A percentile compares a stretch with the other conserved stretches of the same genome.
phyloP scores from a whole-genome alignment of 2,113 vertebrate genomes.

The Cyanoramphus novaezelandiae region DNA sequence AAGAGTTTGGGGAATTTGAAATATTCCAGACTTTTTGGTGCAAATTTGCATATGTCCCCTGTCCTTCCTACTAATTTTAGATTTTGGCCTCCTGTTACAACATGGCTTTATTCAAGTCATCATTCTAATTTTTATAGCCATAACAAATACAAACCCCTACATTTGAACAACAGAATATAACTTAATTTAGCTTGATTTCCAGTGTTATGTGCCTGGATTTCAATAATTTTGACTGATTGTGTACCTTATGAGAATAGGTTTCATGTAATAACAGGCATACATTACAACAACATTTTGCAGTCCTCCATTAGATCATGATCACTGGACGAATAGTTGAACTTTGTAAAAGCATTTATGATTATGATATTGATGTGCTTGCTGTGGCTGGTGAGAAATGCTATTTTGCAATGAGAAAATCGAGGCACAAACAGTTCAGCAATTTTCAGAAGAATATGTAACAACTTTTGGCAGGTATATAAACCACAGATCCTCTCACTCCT shows the following conservation, averaged over 20 bases:
- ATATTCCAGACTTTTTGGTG: background rate
- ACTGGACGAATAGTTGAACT: background rate
- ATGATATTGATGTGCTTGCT: background rate
- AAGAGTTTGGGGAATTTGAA: background rate
- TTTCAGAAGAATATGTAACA: background rate
- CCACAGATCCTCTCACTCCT: background rate
- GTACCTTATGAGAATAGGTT: background rate
- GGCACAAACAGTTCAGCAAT: background rate
- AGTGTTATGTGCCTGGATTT: background rate
- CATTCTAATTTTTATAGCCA: background rate
- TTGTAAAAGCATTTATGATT: background rate
- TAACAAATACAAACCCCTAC: background rate
- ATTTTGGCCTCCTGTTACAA: background rate
- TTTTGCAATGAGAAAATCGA: background rate
- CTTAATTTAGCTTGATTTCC: background rate
- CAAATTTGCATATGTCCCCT: background rate
- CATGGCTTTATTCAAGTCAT: background rate
- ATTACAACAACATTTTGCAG: background rate
- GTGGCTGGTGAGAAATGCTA: background rate
- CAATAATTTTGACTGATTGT: background rate
- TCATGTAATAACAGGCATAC: background rate
- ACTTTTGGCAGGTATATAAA: background rate
- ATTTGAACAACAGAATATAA: background rate
- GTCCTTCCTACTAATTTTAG: background rate
- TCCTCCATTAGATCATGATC: background rate